Percentiles rank a stretch among this genome's conserved stretches.
Evolutionary conservation across 2,888 invertebrate genomes (phyloP).

Genomic region (Epinotia nisella): DNA sequence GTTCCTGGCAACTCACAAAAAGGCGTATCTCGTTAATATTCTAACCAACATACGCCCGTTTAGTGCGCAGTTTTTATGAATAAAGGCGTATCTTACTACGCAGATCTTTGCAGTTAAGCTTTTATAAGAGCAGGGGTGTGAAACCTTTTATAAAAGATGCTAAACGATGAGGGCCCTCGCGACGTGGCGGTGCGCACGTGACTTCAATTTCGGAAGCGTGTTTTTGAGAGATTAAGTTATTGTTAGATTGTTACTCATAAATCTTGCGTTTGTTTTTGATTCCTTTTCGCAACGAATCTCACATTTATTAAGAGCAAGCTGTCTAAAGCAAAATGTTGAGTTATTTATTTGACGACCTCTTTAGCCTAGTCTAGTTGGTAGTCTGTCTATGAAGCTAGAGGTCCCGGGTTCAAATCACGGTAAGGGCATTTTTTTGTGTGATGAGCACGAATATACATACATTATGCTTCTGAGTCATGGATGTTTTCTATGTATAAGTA

Average conservation of each 20-base stretch:
- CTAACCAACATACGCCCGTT: neutral
- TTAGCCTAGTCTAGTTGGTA: no score
- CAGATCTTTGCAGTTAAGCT: neutral
- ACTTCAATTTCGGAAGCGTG: conserved; percentile 20
- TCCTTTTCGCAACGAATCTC: neutral
- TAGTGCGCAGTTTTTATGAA: neutral
- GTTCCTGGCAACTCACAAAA: neutral
- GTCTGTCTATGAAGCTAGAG: no score
- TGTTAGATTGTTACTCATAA: conserved; percentile 5
- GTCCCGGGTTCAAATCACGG: no score
- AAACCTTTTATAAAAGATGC: conserved; percentile 39
- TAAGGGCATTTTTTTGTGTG: no score
- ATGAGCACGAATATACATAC: no score
- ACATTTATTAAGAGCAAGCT: neutral
- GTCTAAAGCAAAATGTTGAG: neutral
- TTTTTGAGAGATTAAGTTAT: conserved; percentile 15
- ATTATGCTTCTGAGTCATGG: no score
- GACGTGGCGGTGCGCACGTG: conserved; percentile 22
- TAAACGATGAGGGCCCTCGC: conserved; percentile 26
- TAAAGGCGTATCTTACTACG: neutral
- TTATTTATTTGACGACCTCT: no score
- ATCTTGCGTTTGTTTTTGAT: neutral
- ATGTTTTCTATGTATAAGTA: no score
- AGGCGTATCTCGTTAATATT: neutral
- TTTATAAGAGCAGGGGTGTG: conserved; percentile 11